Conservation (phyloP, 2,113 vertebrate species). For the Capreolus pygargus region DNA sequence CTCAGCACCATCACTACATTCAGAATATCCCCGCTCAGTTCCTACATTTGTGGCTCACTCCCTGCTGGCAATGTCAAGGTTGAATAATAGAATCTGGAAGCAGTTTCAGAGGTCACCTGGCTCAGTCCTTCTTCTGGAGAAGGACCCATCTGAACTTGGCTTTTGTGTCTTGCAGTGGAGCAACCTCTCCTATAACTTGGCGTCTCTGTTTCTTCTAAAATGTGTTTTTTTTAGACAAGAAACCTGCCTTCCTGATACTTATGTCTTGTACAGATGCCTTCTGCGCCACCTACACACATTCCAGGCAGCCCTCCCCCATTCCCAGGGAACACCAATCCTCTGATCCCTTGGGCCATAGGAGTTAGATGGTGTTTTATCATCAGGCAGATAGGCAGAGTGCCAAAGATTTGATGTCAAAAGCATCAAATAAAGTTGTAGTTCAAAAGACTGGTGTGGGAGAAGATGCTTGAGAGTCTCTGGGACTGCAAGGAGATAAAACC, state of each 20-base stretch:
- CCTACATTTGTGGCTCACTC: not conserved
- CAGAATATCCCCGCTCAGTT: accelerated
- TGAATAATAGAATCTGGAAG: not conserved
- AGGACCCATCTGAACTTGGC: not conserved
- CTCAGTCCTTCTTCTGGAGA: not conserved
- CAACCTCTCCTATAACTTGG: not conserved
- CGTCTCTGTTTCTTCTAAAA: not conserved
- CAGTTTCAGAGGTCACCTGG: not conserved
- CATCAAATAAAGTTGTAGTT: too few relatives aligned
- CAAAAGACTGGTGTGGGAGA: not conserved
- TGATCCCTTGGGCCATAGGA: not conserved
- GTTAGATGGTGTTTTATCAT: not conserved
- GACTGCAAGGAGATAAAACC: not conserved
- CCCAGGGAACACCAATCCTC: not conserved
- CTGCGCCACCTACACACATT: not conserved
- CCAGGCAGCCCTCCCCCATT: not conserved
- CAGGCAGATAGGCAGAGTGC: not conserved
- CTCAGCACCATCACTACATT: not conserved
- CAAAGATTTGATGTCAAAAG: not conserved
- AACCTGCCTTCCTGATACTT: not conserved
- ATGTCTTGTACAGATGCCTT: not conserved
- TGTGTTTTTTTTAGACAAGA: not conserved
- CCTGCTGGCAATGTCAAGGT: not conserved
- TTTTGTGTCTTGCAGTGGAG: not conserved
- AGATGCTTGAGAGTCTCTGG: not conserved